Evolutionary conservation across 1,140 invertebrate genomes (phyloP), one percentile per base, ranked within the genome.

Genomic region (Megathymus violae): DNA sequence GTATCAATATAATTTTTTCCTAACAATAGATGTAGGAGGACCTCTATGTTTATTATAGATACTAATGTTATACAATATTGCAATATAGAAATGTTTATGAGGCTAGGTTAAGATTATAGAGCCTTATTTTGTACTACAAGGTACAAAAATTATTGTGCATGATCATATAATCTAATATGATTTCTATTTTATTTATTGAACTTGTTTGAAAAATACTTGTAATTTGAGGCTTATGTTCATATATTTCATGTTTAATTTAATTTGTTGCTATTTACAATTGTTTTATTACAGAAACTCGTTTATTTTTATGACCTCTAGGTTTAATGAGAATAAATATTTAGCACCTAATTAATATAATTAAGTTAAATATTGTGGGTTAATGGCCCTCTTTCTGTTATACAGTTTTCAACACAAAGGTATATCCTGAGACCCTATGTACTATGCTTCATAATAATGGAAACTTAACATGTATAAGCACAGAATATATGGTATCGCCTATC

Each of bases 241-340:
- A 60, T 60, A 48, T 60, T 60, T 60, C 56, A 76, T 62, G 78
- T 80, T 80, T 65, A 72, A 72, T 70, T 76, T 80, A 78, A 78
- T 71, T 87, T 86, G 79, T 85, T 86, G 78, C 79, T 89, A 86
- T 87, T 86, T 87, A 85, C 80, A 87, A 78, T 84, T 85, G 82
- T 85, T 87, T 82, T 76, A n/a, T n/a, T n/a, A n/a, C 63, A 80
- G 78, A 69, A 64, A 74, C 75, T 64, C 76, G 75, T 80, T 80
- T 82, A 82, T 80, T 84, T 80, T 76, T 71, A 69, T 66, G 54
- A 47, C 56, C 59, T 66, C 25, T 66, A 66, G 43, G 51, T 66
- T 62, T 31, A 62, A 62, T 62, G 31, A 31, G 19, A 31, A 38
- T 62, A 67, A 34, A 56, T 50, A 56, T 64, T 17, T 48, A 59